These are phyloP conservation scores for Ctena decussata DNA, from an alignment of 2,888 invertebrate genomes.

Conservation along the genomic window DNA sequence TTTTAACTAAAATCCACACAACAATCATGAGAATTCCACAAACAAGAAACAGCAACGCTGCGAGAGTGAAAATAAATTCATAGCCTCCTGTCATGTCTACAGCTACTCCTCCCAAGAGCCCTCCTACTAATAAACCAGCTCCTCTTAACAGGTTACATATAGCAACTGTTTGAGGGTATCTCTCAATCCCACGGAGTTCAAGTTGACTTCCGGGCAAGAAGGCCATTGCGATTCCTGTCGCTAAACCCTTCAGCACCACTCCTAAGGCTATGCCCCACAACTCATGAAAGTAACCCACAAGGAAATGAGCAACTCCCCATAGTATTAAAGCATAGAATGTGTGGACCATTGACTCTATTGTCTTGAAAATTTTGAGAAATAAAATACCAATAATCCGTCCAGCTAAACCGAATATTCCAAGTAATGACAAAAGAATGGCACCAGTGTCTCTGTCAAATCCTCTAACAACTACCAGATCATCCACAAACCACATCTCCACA, in stretches of 20 bases:
- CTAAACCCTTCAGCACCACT: slow-evolving; percentile 23
- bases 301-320: slow-evolving; percentile 26
- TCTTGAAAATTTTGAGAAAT: slow-evolving; percentile 33
- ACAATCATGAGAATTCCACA: neutral
- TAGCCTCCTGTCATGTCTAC: slow-evolving; percentile 45
- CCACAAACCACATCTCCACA: slow-evolving; percentile 52
- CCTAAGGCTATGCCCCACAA: slow-evolving; percentile 26
- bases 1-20: neutral
- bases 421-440: slow-evolving; percentile 36
- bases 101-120: slow-evolving; percentile 31
- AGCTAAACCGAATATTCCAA: slow-evolving; percentile 45
- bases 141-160: slow-evolving; percentile 39
- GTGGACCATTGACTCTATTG: slow-evolving; percentile 27
- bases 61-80: slow-evolving; percentile 37
- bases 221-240: slow-evolving; percentile 18
- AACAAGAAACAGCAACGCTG: neutral
- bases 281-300: slow-evolving; percentile 20
- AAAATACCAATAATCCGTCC: slow-evolving; percentile 20
- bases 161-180: slow-evolving; percentile 39
- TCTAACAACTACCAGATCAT: slow-evolving; percentile 41
- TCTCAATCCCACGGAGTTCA: slow-evolving; percentile 41
- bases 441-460: slow-evolving; percentile 33
- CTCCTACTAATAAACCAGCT: slow-evolving; percentile 19
- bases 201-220: slow-evolving; percentile 32
- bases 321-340: slow-evolving; percentile 10